Base-by-base conservation (phyloP, 2,797 vertebrate genomes). In the Rhinatrema bivittatum region DNA sequence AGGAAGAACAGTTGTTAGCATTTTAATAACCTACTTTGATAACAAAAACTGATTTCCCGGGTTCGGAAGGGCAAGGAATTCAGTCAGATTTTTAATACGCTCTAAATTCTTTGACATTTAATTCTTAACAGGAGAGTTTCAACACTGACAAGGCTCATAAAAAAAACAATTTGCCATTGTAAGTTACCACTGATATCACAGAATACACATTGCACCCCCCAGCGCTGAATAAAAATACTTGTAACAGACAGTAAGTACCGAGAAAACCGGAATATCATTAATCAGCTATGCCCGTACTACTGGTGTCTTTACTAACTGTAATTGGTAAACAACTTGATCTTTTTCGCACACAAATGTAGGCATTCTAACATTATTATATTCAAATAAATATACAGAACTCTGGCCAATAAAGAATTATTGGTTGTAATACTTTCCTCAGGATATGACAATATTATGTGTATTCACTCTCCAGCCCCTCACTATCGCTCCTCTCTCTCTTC, bases 221-320 rank as follows among this genome's bases (percentile, higher is more conserved):
- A 5, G 37, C 39, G 45, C 59, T 57, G 46, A 65, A 68, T 52
- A 57, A 46, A 54, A 29, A 28, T 50, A 47, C 44, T 64, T 51
- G 16, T 41, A 37, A 56, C 32, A 39, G n/a, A 46, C 39, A 20
- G 46, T 49, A n/a, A 66, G 53, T 55, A 39, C 65, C 64, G 56
- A 62, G 42, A 49, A 68, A 77, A 72, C 54, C 9, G 53, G 50
- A 67, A 62, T 65, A 50, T 44, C 21, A 46, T 53, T 65, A 63
- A 58, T 36, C 24, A 53, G 58, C 54, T 37, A 41, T n/a, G n/a
- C n/a, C n/a, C n/a, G n/a, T n/a, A n/a, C n/a, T n/a, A n/a, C n/a
- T n/a, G n/a, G n/a, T n/a, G n/a, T n/a, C n/a, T n/a, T n/a, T n/a
- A n/a, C n/a, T n/a, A n/a, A n/a, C n/a, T n/a, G n/a, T n/a, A n/a